Conservation (phyloP, 2,113 vertebrate genomes). For the Pedetes capensis region DNA sequence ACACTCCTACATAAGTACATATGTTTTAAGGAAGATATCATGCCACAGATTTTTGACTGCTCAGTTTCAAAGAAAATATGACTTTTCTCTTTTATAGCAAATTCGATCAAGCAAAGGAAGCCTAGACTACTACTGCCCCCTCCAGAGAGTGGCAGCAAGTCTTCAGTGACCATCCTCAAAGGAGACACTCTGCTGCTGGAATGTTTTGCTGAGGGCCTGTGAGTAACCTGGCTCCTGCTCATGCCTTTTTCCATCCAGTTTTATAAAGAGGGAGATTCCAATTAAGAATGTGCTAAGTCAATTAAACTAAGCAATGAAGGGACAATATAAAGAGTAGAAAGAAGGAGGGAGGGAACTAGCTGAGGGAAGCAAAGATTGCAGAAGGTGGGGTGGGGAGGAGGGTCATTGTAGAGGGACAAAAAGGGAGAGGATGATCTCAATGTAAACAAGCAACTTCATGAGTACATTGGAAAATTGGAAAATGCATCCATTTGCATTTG, state of each 20-base stretch:
- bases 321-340: too few species aligned
- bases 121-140: constrained; percentile 91
- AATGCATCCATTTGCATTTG: too few species aligned
- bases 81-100: constrained; percentile 82
- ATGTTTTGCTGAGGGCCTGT: constrained; percentile 97
- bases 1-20: not conserved
- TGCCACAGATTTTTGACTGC: not conserved
- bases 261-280: not conserved
- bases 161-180: constrained; percentile 87
- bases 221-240: constrained; percentile 80
- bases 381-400: too few species aligned
- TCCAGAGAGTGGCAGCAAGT: constrained; percentile 78
- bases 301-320: too few species aligned
- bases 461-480: too few species aligned
- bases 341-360: too few species aligned
- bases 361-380: too few species aligned
- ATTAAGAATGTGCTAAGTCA: not conserved
- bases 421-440: too few species aligned
- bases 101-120: constrained; percentile 90
- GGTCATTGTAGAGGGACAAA: too few species aligned
- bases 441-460: too few species aligned
- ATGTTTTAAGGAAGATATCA: not conserved
- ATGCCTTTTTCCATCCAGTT: not conserved
- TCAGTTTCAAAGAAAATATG: not conserved
- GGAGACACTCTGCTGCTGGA: constrained; percentile 91